Base-by-base conservation (phyloP, 2,113 vertebrate species). In the Trematomus loennbergii region DNA sequence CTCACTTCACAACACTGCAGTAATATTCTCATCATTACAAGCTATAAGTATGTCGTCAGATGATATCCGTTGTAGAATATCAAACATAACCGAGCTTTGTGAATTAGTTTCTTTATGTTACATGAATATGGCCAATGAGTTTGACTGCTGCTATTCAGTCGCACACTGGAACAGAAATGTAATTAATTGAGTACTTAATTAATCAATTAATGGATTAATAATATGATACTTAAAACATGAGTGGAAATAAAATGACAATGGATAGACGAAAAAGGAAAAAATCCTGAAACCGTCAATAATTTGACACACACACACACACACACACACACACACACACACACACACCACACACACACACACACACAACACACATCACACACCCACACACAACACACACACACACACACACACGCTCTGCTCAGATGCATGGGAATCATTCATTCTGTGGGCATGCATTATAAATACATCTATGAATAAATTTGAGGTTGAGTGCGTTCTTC, bases 401-500 rank as follows among this genome's bases (percentile, higher is more conserved):
- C 29, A 40, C 57, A 59, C 78, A 70, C 52, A 46, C 36, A 29
- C 48, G 68, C 84, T 72, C 63, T 18, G 46, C 81, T 45, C 36
- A 63, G 73, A 81, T 65, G 79, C 85, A 88, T 62, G 16, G 75
- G 76, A 84, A 87, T 85, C 84, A 82, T 90, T 92, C 79, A 71
- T 89, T 89, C 82, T 83, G 72, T 54, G 71, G 66, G 64, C 84
- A 92, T 93, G 89, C 90, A 92, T 93, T 92, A 93, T 94, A 89
- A 87, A 94, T 92, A 79, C 83, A 80, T 77, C 86, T 90, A 93
- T 91, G 91, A n/a, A 92, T 93, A 93, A 91, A 91, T 92, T 91
- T 82, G 63, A 61, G 43, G 55, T 60, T 84, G 80, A 87, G 76
- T 80, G 87, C 84, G 89, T 90, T 91, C 72, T 87, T 91, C 87